Percentiles rank a stretch among this genome's conserved stretches.
These are phyloP conservation scores for Coranthus polyacanthus DNA, from an alignment of 2,797 vertebrate genomes.

Conservation along the genomic window DNA sequence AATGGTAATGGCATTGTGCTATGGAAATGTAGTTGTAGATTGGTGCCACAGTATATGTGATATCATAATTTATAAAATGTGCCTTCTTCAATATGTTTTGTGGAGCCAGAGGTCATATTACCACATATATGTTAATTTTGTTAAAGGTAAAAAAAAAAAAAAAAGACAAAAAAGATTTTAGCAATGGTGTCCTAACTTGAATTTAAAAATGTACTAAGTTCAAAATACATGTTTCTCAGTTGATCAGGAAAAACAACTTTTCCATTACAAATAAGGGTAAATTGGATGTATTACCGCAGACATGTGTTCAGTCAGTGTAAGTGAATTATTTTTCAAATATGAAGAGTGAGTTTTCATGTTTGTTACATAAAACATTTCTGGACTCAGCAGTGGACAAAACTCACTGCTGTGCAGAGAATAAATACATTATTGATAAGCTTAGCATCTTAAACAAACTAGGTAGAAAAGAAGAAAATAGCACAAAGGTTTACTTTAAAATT, in stretches of 20 bases:
- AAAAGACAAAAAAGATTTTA: too few species aligned
- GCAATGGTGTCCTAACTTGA: background rate
- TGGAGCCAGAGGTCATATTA: too few species aligned
- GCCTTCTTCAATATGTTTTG: too few species aligned
- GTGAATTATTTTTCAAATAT: background rate
- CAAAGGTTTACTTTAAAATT: background rate
- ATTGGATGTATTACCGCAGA: background rate
- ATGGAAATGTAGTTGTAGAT: conserved; percentile 47
- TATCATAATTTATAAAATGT: too few species aligned
- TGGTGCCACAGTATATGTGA: conserved; percentile 17
- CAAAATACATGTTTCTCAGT: too few species aligned
- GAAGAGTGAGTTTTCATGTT: background rate
- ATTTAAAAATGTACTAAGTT: too few species aligned
- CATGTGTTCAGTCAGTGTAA: background rate
- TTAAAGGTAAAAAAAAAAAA: background rate
- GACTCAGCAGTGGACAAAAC: background rate
- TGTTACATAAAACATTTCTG: background rate
- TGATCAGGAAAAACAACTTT: too few species aligned
- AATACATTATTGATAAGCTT: background rate
- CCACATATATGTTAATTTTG: too few species aligned
- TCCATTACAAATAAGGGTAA: background rate
- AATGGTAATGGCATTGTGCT: conserved; percentile 63
- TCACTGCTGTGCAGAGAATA: background rate
- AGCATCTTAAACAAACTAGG: too few species aligned
- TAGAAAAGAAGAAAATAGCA: background rate